Percentiles rank a stretch among this genome's conserved stretches.
Conservation (phyloP, 64 coral and sea anemone genomes). For the Anthopleura sola region DNA sequence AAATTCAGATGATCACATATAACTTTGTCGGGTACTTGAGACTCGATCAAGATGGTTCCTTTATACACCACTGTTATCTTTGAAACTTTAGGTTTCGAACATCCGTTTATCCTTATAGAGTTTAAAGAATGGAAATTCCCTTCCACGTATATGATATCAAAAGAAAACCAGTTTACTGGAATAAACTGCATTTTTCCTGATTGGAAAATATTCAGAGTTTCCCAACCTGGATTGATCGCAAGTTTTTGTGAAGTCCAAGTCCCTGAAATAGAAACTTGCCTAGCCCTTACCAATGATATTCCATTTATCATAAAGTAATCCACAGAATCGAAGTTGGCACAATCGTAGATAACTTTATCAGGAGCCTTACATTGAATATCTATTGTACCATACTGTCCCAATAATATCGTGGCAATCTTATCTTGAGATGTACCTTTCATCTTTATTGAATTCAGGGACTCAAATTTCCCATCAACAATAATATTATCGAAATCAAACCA, state of each 20-base stretch:
- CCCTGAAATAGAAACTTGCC: not conserved
- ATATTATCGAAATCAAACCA: no score
- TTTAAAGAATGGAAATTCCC: not conserved
- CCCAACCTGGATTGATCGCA: not conserved
- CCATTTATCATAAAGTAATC: not conserved
- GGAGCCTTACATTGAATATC: not conserved
- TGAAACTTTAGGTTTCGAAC: not conserved
- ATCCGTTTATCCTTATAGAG: not conserved
- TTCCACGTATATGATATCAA: not conserved
- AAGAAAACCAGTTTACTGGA: conserved; percentile 13
- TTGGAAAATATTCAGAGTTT: not conserved
- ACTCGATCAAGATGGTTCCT: not conserved
- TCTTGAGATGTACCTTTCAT: no score
- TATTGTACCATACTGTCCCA: not conserved
- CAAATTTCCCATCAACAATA: no score
- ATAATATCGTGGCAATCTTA: not conserved
- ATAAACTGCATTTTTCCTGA: not conserved
- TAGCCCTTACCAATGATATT: not conserved
- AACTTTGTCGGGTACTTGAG: not conserved
- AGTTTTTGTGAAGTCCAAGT: not conserved
- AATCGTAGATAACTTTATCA: not conserved
- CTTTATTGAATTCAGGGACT: no score
- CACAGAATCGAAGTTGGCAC: not conserved
- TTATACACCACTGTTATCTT: not conserved
- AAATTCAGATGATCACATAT: conserved; percentile 20